These are phyloP conservation scores for Pyralis farinalis DNA, from an alignment of 2,888 invertebrate genomes.

Conservation along the genomic window DNA sequence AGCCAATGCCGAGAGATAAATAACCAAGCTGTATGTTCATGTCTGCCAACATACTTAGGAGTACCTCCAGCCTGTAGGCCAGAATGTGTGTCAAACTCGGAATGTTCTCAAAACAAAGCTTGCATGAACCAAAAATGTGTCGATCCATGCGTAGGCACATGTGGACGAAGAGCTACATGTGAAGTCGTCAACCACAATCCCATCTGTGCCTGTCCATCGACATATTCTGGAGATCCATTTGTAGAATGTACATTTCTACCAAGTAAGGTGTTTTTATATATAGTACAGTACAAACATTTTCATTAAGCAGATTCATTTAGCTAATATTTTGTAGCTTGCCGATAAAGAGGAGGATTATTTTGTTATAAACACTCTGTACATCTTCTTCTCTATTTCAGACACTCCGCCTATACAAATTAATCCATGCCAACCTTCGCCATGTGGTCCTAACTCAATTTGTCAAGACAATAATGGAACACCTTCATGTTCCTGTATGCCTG, in stretches of 20 bases:
- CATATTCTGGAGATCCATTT: conserved; percentile 85
- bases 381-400: conserved; percentile 35
- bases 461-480: conserved; percentile 84
- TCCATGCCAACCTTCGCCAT: conserved; percentile 89
- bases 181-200: conserved; percentile 88
- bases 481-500: conserved; percentile 87
- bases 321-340: too few species aligned
- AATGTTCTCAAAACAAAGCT: conserved; percentile 85
- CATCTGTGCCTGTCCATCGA: conserved; percentile 85
- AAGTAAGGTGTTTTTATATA: conserved; percentile 41
- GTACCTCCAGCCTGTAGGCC: conserved; percentile 87
- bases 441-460: conserved; percentile 89
- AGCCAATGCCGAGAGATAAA: conserved; percentile 83
- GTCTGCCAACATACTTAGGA: conserved; percentile 85
- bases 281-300: too few species aligned
- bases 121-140: conserved; percentile 87
- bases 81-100: conserved; percentile 86
- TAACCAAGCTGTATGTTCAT: conserved; percentile 87
- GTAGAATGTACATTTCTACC: conserved; percentile 63
- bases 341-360: too few species aligned
- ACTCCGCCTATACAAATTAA: conserved; percentile 59
- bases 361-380: too few species aligned
- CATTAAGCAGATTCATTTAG: too few species aligned
- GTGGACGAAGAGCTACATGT: conserved; percentile 83
- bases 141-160: conserved; percentile 87